These are phyloP conservation scores for Petrocephalus microphthalmus DNA, from an alignment of 2,113 vertebrate genomes.

Conservation along the genomic window DNA sequence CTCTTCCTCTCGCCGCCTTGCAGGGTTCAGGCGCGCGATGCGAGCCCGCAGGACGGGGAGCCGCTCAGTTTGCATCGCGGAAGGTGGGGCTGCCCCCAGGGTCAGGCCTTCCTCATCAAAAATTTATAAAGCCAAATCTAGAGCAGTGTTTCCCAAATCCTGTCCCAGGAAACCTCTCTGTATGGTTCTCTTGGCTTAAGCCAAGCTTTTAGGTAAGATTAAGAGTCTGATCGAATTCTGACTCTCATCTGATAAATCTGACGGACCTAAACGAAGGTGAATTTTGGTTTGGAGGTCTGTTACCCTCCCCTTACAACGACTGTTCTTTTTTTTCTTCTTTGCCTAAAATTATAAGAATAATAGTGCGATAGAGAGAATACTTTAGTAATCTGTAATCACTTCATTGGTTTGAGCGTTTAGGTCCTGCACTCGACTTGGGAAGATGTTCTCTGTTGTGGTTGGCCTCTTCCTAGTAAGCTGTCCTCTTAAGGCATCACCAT, in stretches of 20 bases:
- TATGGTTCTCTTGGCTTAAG: not conserved
- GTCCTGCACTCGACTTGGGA: not conserved
- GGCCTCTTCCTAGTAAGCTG: not conserved
- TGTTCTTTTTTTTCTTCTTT: not conserved
- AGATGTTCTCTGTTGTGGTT: not conserved
- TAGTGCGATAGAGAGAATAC: not conserved
- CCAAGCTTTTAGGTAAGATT: not conserved
- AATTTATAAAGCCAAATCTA: not conserved
- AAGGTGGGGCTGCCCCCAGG: not conserved
- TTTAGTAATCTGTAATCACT: not conserved
- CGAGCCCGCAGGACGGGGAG: not conserved
- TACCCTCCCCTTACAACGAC: not conserved
- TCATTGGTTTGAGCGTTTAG: not conserved
- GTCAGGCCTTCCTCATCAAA: not conserved
- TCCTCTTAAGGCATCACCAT: not conserved
- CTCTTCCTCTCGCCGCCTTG: not conserved
- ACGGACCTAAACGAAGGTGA: not conserved
- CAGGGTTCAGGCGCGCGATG: not conserved
- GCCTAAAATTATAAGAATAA: not conserved
- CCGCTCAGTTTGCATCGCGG: not conserved
- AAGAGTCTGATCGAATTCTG: not conserved
- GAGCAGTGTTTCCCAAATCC: not conserved
- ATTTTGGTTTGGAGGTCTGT: not conserved
- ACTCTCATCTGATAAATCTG: not conserved
- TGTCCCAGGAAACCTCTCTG: not conserved